Conservation (phyloP, 2,797 vertebrate species). For the Semotilus atromaculatus region DNA sequence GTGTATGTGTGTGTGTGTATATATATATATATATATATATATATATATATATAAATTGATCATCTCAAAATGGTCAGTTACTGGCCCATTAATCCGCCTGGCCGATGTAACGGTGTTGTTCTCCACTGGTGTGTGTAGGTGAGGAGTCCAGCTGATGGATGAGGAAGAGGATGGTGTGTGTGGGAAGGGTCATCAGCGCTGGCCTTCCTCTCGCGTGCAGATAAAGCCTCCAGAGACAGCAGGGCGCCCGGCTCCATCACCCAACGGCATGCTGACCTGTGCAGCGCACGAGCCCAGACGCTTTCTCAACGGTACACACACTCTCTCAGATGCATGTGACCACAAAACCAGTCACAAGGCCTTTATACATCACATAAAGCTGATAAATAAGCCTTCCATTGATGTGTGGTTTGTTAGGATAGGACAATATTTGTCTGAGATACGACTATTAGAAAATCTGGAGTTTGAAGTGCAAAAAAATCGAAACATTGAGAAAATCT, state of each 20-base stretch:
- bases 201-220: constrained; percentile 74
- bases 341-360: too few species aligned
- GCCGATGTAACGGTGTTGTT: background rate
- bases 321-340: background rate
- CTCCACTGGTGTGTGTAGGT: constrained; percentile 51
- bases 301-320: constrained; percentile 75
- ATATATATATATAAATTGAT: too few species aligned
- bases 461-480: too few species aligned
- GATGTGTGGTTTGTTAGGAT: too few species aligned
- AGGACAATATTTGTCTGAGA: too few species aligned
- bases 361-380: too few species aligned
- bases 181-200: constrained; percentile 70
- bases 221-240: constrained; percentile 81
- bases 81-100: too few species aligned
- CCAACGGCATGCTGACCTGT: constrained; percentile 81
- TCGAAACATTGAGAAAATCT: too few species aligned
- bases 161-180: constrained; percentile 86
- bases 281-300: constrained; percentile 78
- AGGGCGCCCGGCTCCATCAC: constrained; percentile 67
- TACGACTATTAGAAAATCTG: too few species aligned
- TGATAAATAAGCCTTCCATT: too few species aligned
- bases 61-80: too few species aligned
- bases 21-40: background rate
- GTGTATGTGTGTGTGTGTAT: background rate
- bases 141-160: constrained; percentile 77